Evolutionary conservation across 2,888 invertebrate species (phyloP), one percentile per base, ranked within the genome.

Genomic region (Anoplius nigerrimus): DNA sequence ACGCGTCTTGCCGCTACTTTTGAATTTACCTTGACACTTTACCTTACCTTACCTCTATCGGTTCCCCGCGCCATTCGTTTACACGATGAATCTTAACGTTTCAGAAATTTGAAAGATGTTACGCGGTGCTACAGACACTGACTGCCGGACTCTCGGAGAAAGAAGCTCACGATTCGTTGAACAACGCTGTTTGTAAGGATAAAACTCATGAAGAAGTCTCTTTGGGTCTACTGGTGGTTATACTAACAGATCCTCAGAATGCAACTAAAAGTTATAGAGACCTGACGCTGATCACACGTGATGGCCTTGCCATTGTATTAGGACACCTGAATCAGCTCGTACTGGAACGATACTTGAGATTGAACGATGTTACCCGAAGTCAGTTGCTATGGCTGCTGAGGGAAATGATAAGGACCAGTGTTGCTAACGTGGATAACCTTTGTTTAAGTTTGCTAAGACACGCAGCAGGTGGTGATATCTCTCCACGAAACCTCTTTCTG

Each of bases 401-500:
- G 78, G 98, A 98, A 90, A 93, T 98, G 92, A 96, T 98, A 81
- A 94, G 95, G 85, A 97, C 95, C 89, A 94, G 94, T 80, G 95
- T 98, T 54, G 92, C 92, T 67, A 95, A 94, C 85, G 94, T 97
- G 64, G 98, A 98, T 88, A 95, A 93, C 88, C 92, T 98, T 48
- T 95, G 97, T 88, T 95, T 96, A 94, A 96, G 95, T 89, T 91
- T 98, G 73, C 92, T 98, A 92, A 92, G 98, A 72, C 97, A 98
- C 89, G 97, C 98, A 48, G 97, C 98, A 66, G 98, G 98, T 68
- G 98, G 98, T 71, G 98, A 98, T 90, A 92, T 95, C 45, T 95
- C 95, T 58, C 92, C 92, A 21, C 94, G 93, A 87, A 97, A 98
- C 90, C 92, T 98, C 79, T 94, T 93, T 90, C 92, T 98, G 83